These are phyloP conservation scores for Pungitius pungitius DNA, from an alignment of 2,113 vertebrate genomes.

Conservation along the genomic window DNA sequence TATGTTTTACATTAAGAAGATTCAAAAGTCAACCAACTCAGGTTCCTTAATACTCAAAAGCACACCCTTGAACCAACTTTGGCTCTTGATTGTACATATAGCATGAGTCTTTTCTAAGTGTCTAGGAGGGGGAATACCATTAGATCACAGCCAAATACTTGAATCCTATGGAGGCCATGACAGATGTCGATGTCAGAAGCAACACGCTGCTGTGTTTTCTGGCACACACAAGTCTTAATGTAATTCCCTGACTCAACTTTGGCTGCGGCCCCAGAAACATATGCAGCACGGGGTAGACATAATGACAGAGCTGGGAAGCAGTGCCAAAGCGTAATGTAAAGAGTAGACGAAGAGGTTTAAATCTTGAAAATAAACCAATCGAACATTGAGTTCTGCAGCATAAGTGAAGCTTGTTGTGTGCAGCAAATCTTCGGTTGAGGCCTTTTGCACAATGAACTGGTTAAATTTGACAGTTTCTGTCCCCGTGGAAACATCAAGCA, in stretches of 20 bases:
- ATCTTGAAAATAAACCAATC: not conserved
- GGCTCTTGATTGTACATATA: not conserved
- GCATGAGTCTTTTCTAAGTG: not conserved
- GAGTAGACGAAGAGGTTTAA: not conserved
- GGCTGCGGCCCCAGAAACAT: conserved; percentile 58
- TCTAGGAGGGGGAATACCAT: conserved; percentile 50
- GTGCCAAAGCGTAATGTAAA: not conserved
- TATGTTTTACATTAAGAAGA: conserved; percentile 3
- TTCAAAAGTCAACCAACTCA: not conserved
- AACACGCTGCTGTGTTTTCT: conserved; percentile 55
- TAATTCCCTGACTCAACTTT: conserved; percentile 63
- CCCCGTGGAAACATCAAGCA: conserved; percentile 28
- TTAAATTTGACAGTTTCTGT: conserved; percentile 28
- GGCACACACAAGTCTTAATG: conserved; percentile 46
- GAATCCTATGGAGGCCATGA: conserved; percentile 34
- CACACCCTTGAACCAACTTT: not conserved
- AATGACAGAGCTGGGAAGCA: conserved; percentile 19
- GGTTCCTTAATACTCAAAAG: conserved; percentile 1
- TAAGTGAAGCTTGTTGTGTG: not conserved
- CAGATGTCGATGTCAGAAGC: conserved; percentile 49
- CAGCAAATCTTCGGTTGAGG: conserved; percentile 9
- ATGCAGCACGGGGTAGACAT: conserved; percentile 56
- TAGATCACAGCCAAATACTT: conserved; percentile 56
- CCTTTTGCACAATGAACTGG: conserved; percentile 4
- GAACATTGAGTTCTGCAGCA: not conserved